Evolutionary conservation across 1,140 invertebrate genomes (phyloP).

Genomic region (Lepidurus couesii): DNA sequence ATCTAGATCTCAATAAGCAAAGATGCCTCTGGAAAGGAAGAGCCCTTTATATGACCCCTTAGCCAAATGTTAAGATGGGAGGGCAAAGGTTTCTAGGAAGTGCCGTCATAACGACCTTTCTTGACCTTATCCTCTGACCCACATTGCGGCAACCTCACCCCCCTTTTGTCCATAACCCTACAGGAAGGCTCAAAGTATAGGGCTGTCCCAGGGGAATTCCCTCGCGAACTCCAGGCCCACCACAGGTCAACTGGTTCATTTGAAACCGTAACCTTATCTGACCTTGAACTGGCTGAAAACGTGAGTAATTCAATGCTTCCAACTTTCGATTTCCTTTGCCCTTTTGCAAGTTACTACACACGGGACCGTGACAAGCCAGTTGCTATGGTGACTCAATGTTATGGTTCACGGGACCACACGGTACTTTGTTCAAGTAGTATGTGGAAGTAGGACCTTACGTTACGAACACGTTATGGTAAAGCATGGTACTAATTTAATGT

Average conservation of each 20-base stretch:
- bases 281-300: not conserved
- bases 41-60: not conserved
- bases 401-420: not conserved
- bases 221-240: not conserved
- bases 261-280: constrained; percentile 2
- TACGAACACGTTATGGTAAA: no score
- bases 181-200: not conserved
- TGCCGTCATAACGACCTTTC: not conserved
- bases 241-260: not conserved
- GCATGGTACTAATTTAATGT: no score
- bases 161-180: not conserved
- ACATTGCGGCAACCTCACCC: constrained; percentile 9
- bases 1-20: constrained; percentile 5
- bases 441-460: no score
- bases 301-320: not conserved
- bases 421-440: not conserved
- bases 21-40: not conserved
- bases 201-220: not conserved
- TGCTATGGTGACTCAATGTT: constrained; percentile 6
- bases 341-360: not conserved
- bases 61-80: not conserved
- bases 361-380: not conserved
- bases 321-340: not conserved
- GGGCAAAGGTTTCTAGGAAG: not conserved
- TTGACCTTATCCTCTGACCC: constrained; percentile 15